A percentile compares a stretch with the other conserved stretches of the same genome.
Conservation (phyloP, 2,797 vertebrate genomes). For the Sebastiscus tertius region DNA sequence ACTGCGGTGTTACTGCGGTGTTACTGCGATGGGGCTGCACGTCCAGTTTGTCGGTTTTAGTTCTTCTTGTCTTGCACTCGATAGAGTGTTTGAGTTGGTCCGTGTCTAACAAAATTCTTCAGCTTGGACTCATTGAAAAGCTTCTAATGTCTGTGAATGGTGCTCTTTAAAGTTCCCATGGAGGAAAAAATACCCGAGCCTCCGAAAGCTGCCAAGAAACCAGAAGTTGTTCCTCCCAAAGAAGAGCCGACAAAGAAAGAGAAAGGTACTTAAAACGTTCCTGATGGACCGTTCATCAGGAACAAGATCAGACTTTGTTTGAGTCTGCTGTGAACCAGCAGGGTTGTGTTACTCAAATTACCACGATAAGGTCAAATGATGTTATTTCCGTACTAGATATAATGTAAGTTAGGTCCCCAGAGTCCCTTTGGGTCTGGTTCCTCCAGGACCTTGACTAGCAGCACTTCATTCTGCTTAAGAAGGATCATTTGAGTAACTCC, state of each 20-base stretch:
- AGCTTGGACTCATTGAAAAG: not conserved
- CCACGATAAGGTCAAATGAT: not conserved
- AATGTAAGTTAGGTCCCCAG: not conserved
- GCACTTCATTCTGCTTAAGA: not conserved
- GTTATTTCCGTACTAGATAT: not conserved
- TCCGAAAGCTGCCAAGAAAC: constrained; percentile 76
- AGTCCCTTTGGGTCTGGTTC: not conserved
- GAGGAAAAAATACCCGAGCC: constrained; percentile 82
- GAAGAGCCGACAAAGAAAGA: constrained; percentile 75
- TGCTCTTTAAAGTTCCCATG: constrained; percentile 83
- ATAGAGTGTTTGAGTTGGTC: constrained; percentile 55
- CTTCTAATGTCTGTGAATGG: constrained; percentile 58
- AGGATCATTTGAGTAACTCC: not conserved
- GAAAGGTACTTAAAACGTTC: constrained; percentile 83
- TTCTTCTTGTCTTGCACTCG: constrained; percentile 54
- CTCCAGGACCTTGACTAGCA: not conserved
- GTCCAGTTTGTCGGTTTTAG: not conserved
- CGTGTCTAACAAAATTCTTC: constrained; percentile 22
- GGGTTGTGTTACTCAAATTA: not conserved
- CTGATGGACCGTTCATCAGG: constrained; percentile 5
- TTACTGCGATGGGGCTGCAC: not conserved
- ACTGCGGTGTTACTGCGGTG: not conserved
- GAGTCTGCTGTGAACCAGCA: not conserved
- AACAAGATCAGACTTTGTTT: not conserved
- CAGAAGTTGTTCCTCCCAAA: constrained; percentile 69